These are phyloP conservation scores for Tipula confusa DNA, from an alignment of 2,888 invertebrate genomes.

Conservation along the genomic window DNA sequence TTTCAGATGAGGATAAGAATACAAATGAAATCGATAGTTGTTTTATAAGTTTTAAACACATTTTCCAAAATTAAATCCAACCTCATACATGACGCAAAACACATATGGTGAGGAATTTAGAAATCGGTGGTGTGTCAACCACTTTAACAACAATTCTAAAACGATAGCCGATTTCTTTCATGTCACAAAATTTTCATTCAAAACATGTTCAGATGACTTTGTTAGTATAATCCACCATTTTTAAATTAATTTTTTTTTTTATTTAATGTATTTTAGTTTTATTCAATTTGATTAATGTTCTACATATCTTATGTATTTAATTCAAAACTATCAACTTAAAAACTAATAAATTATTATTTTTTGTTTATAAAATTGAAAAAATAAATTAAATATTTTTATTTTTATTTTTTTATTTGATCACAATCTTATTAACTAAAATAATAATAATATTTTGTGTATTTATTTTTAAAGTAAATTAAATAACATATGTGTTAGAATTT, in stretches of 20 bases:
- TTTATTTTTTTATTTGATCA: background rate
- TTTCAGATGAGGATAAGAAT: background rate
- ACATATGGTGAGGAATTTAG: background rate
- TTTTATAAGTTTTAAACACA: background rate
- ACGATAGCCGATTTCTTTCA: background rate
- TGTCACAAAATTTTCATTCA: background rate
- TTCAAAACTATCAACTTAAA: conserved; percentile 25
- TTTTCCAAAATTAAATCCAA: background rate
- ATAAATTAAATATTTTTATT: background rate
- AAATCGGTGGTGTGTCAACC: background rate
- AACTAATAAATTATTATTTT: conserved; percentile 13
- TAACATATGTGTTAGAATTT: conserved; percentile 12
- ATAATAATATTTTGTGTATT: background rate
- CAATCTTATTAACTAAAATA: conserved; percentile 12
- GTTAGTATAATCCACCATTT: background rate
- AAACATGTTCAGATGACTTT: conserved; percentile 12
- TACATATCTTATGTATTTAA: conserved; percentile 20
- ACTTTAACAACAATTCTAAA: background rate
- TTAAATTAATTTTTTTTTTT: background rate
- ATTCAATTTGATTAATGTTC: conserved; percentile 7
- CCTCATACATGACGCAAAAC: background rate
- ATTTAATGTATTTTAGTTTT: background rate
- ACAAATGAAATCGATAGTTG: background rate
- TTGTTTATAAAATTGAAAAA: conserved; percentile 25
- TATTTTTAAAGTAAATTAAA: background rate